A percentile compares a stretch with the other conserved stretches of the same genome.
These are phyloP conservation scores for Spinibarbus caldwelli DNA, from an alignment of 2,797 vertebrate species.

Conservation along the genomic window DNA sequence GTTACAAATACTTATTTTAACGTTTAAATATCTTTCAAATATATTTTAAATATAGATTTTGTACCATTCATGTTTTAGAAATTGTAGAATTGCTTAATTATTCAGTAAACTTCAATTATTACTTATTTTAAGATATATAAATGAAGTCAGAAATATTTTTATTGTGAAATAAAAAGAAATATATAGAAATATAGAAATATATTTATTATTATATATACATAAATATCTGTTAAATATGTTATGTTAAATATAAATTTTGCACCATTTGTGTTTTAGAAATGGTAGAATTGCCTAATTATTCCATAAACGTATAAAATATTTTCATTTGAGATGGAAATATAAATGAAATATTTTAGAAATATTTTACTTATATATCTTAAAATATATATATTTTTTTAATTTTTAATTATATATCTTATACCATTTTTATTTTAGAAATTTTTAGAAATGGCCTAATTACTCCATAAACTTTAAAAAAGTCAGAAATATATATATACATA, in stretches of 20 bases:
- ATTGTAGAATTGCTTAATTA: too few relatives aligned
- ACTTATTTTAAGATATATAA: background rate
- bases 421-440: background rate
- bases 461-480: background rate
- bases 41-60: background rate
- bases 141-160: background rate
- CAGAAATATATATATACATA: too few relatives aligned
- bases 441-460: background rate
- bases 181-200: too few relatives aligned
- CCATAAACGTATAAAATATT: background rate
- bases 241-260: background rate
- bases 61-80: background rate
- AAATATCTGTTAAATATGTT: background rate
- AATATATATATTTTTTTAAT: background rate
- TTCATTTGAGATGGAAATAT: background rate
- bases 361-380: background rate
- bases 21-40: too few relatives aligned
- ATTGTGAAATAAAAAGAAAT: too few relatives aligned
- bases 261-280: background rate
- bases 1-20: background rate
- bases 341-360: background rate
- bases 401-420: too few relatives aligned
- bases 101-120: background rate
- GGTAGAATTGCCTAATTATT: background rate
- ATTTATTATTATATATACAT: too few relatives aligned